A percentile compares a stretch with the other conserved stretches of the same genome.
These are phyloP conservation scores for Theristicus caerulescens DNA, from an alignment of 2,113 vertebrate genomes.

Conservation along the genomic window DNA sequence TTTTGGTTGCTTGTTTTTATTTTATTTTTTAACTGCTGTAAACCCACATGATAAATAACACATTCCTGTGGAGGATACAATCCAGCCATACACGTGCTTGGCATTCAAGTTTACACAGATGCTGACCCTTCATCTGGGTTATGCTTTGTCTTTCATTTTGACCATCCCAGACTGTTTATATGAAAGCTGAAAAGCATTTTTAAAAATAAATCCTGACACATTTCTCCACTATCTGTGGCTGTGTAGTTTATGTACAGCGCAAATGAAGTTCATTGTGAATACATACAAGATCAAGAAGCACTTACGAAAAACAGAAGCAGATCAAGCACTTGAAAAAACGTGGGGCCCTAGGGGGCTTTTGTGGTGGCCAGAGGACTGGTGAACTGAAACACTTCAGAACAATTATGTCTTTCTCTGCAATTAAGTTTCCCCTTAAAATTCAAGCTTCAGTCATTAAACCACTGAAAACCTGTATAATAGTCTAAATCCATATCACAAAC, in stretches of 20 bases:
- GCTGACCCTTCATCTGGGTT: conserved; percentile 21
- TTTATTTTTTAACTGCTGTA: neutral
- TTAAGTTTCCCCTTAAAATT: neutral
- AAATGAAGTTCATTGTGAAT: neutral
- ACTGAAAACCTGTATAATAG: neutral
- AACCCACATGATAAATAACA: neutral
- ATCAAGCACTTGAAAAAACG: neutral
- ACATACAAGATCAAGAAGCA: neutral
- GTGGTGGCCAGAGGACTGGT: neutral
- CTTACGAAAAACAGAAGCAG: neutral
- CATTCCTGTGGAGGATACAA: neutral
- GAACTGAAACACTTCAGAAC: neutral
- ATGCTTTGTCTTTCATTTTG: neutral
- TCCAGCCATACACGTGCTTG: neutral
- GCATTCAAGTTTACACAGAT: conserved; percentile 2
- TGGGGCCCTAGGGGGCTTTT: neutral
- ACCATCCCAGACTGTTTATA: neutral
- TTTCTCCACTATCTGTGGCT: neutral
- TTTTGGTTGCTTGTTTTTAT: neutral
- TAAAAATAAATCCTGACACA: conserved; percentile 9
- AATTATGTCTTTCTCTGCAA: neutral
- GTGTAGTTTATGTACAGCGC: neutral
- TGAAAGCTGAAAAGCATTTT: neutral
- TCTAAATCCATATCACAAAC: neutral
- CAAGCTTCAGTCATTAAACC: neutral